Evolutionary conservation across 35 echinoderm and acorn worm species (phyloP), one percentile per base, ranked within the genome.

Genomic region (Acanthaster planci): DNA sequence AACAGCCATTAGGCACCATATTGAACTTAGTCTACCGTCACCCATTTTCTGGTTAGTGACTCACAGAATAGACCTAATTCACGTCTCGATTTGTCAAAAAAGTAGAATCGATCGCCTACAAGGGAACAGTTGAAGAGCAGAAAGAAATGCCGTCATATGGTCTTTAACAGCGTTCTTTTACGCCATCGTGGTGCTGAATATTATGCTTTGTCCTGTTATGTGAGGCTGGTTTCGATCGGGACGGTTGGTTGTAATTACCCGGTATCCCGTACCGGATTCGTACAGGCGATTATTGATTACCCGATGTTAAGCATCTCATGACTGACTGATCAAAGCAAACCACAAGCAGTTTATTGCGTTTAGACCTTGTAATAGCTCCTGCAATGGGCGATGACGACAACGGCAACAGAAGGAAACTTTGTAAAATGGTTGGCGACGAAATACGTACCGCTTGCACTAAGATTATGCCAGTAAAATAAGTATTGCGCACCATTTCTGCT

Each of bases 321-420:
- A 72, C 64, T 72, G 64, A 72, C 34, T 72, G 64, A 16, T 72
- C 64, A 72, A 72, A 72, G 21, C 34, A 72, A 72, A 72, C 64
- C 21, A 29, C 14, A 31, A 72, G 18, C 64, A 35, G 29, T 72
- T 72, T 72, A 72, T 72, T 72, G 64, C 64, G 23, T 72, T 72
- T 30, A 72, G 64, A 72, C 64, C 64, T 34, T 14, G 23, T 72
- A 27, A 14, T 0, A 34, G 9, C 12, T 14, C 10, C 14, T 26
- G 14, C 14, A 14, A 14, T 72, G 64, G 29, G 34, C 26, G 64
- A 10, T 10, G 32, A 29, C 64, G 30, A 72, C 64, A 72, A 72
- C 64, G 26, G 26, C 14, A 34, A 72, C 22, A 72, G 64, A 47
- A 47, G 42, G 42, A 47, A 47, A 47, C 42, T 47, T 47, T 47